Evolutionary conservation across 2,888 invertebrate species (phyloP).

Genomic region (Diloba caeruleocephala): DNA sequence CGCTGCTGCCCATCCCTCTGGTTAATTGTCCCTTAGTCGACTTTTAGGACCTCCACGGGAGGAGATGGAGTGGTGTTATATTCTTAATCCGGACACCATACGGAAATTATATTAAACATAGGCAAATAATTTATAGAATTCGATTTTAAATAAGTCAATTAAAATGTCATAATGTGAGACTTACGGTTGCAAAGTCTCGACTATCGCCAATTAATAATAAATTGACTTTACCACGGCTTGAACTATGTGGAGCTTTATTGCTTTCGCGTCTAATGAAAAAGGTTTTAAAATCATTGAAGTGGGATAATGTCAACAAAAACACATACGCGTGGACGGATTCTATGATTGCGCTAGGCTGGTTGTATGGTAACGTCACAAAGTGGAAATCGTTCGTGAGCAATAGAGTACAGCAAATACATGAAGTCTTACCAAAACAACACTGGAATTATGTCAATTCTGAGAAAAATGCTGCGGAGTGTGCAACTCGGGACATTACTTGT

Average conservation of each 20-base stretch:
- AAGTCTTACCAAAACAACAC: neutral
- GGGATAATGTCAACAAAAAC: neutral
- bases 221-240: neutral
- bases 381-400: slow-evolving; percentile 1
- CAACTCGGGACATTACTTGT: neutral
- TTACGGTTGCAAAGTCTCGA: neutral
- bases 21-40: too few species aligned
- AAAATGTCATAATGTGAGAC: too few species aligned
- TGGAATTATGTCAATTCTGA: neutral
- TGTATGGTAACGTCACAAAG: slow-evolving; percentile 1
- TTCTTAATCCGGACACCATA: too few species aligned
- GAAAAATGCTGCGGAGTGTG: neutral
- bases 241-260: neutral
- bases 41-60: too few species aligned
- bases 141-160: too few species aligned
- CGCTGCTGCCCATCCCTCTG: too few species aligned
- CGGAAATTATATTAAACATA: too few species aligned
- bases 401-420: neutral
- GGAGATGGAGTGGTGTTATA: too few species aligned
- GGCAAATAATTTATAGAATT: too few species aligned
- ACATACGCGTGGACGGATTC: neutral
- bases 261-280: neutral
- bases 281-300: neutral
- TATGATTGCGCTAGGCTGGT: neutral
- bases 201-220: neutral